Conservation (phyloP, 2,113 vertebrate species). For the Dicrurus megarhynchus region DNA sequence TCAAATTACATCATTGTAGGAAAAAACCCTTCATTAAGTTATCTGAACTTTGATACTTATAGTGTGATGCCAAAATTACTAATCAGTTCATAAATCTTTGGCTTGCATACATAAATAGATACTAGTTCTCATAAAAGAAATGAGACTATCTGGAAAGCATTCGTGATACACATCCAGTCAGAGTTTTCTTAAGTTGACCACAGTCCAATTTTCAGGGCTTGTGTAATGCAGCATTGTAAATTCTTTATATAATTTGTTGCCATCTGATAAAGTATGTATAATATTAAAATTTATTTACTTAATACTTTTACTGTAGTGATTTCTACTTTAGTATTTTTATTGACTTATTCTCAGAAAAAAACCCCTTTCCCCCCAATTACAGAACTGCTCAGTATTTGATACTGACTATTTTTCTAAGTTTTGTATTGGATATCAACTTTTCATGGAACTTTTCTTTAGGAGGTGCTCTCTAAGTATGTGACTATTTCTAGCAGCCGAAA, state of each 20-base stretch:
- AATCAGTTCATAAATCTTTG: slow-evolving; percentile 8
- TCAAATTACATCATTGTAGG: background rate
- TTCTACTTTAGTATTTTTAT: background rate
- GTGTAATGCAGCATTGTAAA: background rate
- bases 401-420: background rate
- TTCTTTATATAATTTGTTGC: background rate
- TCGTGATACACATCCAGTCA: background rate
- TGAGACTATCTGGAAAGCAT: background rate
- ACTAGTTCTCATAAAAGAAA: background rate
- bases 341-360: background rate
- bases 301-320: background rate
- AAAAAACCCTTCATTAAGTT: background rate
- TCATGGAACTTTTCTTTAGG: background rate
- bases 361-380: fast-evolving
- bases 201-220: background rate
- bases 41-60: background rate
- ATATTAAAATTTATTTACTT: background rate
- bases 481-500: background rate
- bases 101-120: background rate
- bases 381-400: background rate
- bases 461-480: background rate
- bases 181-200: background rate
- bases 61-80: background rate
- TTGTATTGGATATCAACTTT: background rate
- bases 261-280: background rate